These are phyloP conservation scores for Morinoia aosen DNA, from an alignment of 2,888 invertebrate genomes.

Conservation along the genomic window DNA sequence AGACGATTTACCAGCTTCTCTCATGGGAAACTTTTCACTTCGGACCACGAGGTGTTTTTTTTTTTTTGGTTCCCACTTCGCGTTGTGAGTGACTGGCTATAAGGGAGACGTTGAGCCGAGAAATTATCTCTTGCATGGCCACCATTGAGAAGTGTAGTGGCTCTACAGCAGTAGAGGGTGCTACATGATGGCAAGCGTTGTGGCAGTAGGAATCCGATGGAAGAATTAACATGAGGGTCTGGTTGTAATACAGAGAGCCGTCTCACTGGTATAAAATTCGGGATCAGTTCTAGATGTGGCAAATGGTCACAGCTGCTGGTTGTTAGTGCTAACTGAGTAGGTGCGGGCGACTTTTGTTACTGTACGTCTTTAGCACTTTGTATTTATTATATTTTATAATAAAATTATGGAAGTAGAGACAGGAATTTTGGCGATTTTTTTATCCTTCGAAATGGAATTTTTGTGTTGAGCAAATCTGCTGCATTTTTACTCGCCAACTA, in stretches of 20 bases:
- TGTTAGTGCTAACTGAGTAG: neutral
- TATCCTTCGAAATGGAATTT: neutral
- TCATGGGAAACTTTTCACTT: neutral
- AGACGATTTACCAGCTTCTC: neutral
- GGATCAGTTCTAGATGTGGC: neutral
- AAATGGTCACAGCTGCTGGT: neutral
- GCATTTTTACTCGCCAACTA: neutral
- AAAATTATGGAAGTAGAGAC: slow-evolving; percentile 51
- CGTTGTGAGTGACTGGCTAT: neutral
- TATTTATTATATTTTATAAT: slow-evolving; percentile 55
- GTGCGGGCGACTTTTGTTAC: slow-evolving; percentile 36
- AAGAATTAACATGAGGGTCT: neutral
- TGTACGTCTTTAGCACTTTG: slow-evolving; percentile 53
- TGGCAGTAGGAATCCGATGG: neutral
- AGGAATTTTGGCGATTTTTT: neutral
- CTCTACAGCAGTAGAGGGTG: neutral
- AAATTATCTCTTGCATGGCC: neutral
- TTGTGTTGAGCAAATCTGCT: neutral
- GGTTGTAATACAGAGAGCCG: neutral
- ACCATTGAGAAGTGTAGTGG: neutral
- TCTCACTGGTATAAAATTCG: neutral
- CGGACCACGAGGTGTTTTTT: neutral
- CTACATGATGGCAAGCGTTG: neutral
- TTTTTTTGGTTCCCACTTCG: neutral
- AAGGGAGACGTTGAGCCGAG: neutral